Evolutionary conservation across 2,797 vertebrate species (phyloP).

Genomic region (Thalassophryne amazonica): DNA sequence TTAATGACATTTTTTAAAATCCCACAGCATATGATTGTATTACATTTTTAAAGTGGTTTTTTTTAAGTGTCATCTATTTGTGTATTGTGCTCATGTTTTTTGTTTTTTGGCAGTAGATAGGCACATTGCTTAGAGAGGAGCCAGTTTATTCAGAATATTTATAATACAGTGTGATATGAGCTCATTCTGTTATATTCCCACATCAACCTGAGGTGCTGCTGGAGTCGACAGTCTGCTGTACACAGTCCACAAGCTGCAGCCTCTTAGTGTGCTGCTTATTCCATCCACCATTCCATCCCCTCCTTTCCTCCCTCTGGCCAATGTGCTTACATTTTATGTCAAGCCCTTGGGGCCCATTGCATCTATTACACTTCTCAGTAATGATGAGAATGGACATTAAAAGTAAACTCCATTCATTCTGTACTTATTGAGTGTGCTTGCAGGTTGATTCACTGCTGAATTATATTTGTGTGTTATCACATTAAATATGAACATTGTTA

Average conservation of each 20-base stretch:
- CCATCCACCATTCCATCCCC: neutral
- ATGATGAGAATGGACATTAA: slow-evolving; percentile 64
- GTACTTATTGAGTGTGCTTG: neutral
- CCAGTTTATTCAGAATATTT: too few relatives aligned
- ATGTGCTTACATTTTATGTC: slow-evolving; percentile 48
- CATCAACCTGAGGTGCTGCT: neutral
- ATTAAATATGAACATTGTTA: slow-evolving; percentile 8
- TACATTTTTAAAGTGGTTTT: too few relatives aligned
- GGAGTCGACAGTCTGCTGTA: slow-evolving; percentile 1
- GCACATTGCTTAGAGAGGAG: too few relatives aligned
- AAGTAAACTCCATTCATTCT: slow-evolving; percentile 30
- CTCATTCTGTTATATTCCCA: neutral
- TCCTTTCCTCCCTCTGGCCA: slow-evolving; percentile 4
- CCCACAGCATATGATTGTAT: too few relatives aligned
- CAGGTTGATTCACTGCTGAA: neutral
- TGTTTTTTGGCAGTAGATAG: too few relatives aligned
- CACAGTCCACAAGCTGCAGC: neutral
- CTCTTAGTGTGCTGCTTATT: slow-evolving; percentile 5
- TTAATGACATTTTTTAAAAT: too few relatives aligned
- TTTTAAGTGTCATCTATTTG: too few relatives aligned
- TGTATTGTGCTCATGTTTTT: too few relatives aligned
- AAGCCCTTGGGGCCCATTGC: slow-evolving; percentile 46
- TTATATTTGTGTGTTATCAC: slow-evolving; percentile 1
- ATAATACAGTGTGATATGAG: slow-evolving; percentile 5
- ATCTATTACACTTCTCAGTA: slow-evolving; percentile 57